Base-by-base conservation (phyloP, 2,113 vertebrate species). In the Vireo altiloquus region DNA sequence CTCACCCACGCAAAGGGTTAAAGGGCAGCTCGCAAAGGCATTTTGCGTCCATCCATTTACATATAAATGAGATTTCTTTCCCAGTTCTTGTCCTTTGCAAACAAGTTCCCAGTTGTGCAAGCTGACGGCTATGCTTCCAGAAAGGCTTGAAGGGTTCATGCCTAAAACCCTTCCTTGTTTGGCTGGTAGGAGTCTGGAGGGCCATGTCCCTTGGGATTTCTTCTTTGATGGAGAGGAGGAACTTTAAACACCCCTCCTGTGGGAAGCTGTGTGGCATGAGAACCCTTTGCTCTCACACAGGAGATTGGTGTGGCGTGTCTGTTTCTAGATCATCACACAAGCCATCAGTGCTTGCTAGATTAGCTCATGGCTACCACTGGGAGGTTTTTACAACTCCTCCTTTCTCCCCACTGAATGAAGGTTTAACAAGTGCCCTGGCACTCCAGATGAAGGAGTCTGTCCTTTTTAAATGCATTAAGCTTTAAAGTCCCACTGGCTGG, bases 11-110 rank as follows among this genome's bases (percentile, higher is more conserved):
- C 60, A 68, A 44, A 86, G 82, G 79, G 90, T 96, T 93, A 96
- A 96, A 90, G 93, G 80, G 64, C 75, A 93, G 85, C 79, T 92
- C 37, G 1, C 35, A 66, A 74, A 78, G 75, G 54, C 27, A 47
- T 88, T 90, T 75, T 92, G 88, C 72, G 87, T 92, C 68, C 52
- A 53, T 1, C 44, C 40, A 84, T 96, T 96, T 97, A 71, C 94
- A 94, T 96, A 93, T 22, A 95, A 96, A 92, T 96, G 78, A 92
- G 47, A 78, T 75, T 97, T 88, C 37, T 92, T 80, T 20, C 85
- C 49, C 59, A 9, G n/a, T 85, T 57, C 68, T 40, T 49, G 87
- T 39, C 53, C 89, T 96, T 91, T 88, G 64, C 71, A 66, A 90
- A 86, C 78, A 94, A 92, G 63, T 90, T 95, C 70, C 71, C 68